phyloP scores from a whole-genome alignment of 1,140 invertebrate genomes.

The Lordiphosa mommai region DNA sequence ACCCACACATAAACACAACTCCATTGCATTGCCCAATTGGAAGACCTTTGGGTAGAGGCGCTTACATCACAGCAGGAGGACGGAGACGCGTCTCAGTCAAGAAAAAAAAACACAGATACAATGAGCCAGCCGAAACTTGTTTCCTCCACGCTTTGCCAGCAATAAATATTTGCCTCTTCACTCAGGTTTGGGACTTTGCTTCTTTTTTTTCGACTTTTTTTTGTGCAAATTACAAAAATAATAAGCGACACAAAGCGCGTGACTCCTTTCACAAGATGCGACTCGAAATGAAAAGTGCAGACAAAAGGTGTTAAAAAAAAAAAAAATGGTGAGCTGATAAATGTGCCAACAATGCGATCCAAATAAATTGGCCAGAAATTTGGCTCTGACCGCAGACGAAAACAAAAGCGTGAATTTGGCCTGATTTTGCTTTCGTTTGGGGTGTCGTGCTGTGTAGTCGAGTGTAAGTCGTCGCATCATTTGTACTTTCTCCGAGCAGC shows the following conservation, averaged over 20 bases:
- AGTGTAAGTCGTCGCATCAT: slow-evolving; percentile 50
- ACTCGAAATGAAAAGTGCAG: slow-evolving; percentile 61
- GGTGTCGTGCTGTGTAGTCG: slow-evolving; percentile 58
- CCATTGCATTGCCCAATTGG: slow-evolving; percentile 30
- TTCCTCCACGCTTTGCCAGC: slow-evolving; percentile 53
- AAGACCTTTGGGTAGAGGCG: slow-evolving; percentile 35
- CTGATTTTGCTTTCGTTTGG: slow-evolving; percentile 34
- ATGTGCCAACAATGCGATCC: slow-evolving; percentile 18
- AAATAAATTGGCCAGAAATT: slow-evolving; percentile 50
- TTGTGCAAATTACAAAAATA: slow-evolving; percentile 73
- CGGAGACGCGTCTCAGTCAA: slow-evolving; percentile 32
- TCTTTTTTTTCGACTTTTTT: slow-evolving; percentile 22
- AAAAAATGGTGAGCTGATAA: background rate
- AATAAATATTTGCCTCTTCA: slow-evolving; percentile 69
- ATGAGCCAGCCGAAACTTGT: slow-evolving; percentile 51
- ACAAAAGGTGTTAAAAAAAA: slow-evolving; percentile 67
- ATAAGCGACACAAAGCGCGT: slow-evolving; percentile 72
- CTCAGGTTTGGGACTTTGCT: slow-evolving; percentile 23
- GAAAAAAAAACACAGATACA: too few species aligned
- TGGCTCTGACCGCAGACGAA: slow-evolving; percentile 43
- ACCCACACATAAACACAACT: background rate
- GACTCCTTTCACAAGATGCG: slow-evolving; percentile 72
- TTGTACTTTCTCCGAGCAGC: slow-evolving; percentile 59
- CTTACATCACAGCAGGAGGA: slow-evolving; percentile 70
- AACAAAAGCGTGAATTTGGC: slow-evolving; percentile 47